These are phyloP conservation scores for Chinchilla lanigera DNA, from an alignment of 2,113 vertebrate species.

Conservation along the genomic window DNA sequence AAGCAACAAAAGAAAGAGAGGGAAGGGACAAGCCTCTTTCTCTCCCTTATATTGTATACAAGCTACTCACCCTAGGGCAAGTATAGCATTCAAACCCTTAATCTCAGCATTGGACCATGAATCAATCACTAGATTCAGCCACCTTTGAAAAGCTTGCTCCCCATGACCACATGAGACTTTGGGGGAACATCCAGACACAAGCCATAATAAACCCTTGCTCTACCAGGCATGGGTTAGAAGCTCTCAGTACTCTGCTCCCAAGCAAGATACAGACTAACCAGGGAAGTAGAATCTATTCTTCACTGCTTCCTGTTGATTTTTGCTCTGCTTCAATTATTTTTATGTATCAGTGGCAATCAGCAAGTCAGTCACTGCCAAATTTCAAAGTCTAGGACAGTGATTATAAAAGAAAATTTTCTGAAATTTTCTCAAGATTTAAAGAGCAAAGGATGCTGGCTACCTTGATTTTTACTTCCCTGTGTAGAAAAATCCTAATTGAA, in stretches of 20 bases:
- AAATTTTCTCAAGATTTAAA: background rate
- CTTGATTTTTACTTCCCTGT: background rate
- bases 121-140: background rate
- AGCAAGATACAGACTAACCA: background rate
- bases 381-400: background rate
- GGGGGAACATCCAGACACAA: background rate
- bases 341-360: background rate
- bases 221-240: background rate
- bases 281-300: background rate
- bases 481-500: conserved; percentile 19
- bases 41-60: background rate
- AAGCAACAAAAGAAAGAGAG: background rate
- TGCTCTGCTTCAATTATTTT: background rate
- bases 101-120: background rate
- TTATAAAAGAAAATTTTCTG: background rate
- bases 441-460: background rate
- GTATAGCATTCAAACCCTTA: background rate
- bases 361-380: background rate
- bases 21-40: background rate
- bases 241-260: background rate
- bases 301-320: background rate
- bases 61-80: background rate
- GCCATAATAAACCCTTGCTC: background rate
- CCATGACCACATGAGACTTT: background rate
- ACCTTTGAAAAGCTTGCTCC: background rate